These are phyloP conservation scores for Anolis carolinensis DNA, from an alignment of 2,113 vertebrate species.

Conservation along the genomic window DNA sequence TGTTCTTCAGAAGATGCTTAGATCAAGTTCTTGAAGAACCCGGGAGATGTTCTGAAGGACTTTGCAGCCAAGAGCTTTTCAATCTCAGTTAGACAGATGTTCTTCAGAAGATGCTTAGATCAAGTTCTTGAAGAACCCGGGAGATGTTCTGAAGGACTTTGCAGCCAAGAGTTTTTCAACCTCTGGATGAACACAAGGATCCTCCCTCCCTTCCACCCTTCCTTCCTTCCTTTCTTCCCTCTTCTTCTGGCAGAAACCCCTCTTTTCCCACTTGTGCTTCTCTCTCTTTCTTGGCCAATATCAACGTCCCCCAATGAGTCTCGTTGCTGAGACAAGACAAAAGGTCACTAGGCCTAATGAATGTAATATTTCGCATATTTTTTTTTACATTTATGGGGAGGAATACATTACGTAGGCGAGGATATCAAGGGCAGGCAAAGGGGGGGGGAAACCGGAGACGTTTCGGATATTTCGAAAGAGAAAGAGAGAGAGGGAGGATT, in stretches of 20 bases:
- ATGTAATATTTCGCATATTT: slow-evolving; percentile 48
- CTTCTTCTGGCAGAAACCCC: neutral
- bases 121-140: neutral
- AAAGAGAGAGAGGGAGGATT: neutral
- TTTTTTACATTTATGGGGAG: slow-evolving; percentile 15
- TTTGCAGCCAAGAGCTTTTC: too few species aligned
- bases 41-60: too few species aligned
- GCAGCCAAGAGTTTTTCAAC: neutral
- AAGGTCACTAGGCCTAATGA: slow-evolving; percentile 35
- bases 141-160: neutral
- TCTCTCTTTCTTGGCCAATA: neutral
- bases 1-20: too few species aligned
- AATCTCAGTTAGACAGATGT: too few species aligned
- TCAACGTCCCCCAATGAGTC: neutral
- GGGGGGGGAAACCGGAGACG: neutral
- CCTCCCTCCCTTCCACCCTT: too few species aligned
- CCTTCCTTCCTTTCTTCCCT: too few species aligned
- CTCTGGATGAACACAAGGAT: neutral
- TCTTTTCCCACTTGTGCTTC: neutral
- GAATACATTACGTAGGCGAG: neutral
- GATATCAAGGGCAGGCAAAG: neutral
- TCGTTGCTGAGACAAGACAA: neutral
- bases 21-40: too few species aligned
- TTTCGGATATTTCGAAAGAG: neutral
- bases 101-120: neutral